Evolutionary conservation across 2,888 invertebrate species (phyloP), one percentile per base, ranked within the genome.

Genomic region (Erebia ligea): DNA sequence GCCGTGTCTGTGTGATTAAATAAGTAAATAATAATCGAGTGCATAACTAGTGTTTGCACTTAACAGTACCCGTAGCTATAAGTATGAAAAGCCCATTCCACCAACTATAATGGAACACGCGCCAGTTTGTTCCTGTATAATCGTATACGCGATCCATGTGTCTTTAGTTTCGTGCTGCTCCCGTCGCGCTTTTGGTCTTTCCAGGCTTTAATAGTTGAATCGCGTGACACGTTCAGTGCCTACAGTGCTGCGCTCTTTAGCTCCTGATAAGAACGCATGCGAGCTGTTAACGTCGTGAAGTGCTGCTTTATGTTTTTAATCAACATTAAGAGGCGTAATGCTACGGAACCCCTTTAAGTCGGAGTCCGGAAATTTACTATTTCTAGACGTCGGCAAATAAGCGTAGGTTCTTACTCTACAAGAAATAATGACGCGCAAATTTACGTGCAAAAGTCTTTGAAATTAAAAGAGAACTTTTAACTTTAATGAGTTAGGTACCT

Each of bases 281-380:
- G 76, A 79, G 81, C 79, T 81, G 83, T 85, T 81, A 83, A 80
- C 73, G 77, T 82, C 81, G 83, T 86, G 84, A 77, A 81, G 80
- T 78, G 81, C 84, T 87, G 85, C 87, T 77, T 89, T 88, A 87
- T 84, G 86, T 85, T 86, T 89, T 88, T 88, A 89, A 89, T 89
- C 85, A 85, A 82, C 82, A 78, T 80, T 84, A 83, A 85, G 84
- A 84, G 87, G 83, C 80, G 79, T 84, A 78, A 83, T 82, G 83
- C 80, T 81, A 78, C 81, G 66, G 56, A 66, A 65, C 54, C 65
- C 19, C 42, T 65, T 65, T 42, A 21, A 56, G 56, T 54, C 19
- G 17, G 40, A 52, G 34, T 56, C 56, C 56, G 56, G 56, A 66
- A 66, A 66, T 65, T 65, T 56, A 45, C 66, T 45, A 57, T 57